These are phyloP conservation scores for Parus major DNA, from an alignment of 2,113 vertebrate species.

Conservation along the genomic window DNA sequence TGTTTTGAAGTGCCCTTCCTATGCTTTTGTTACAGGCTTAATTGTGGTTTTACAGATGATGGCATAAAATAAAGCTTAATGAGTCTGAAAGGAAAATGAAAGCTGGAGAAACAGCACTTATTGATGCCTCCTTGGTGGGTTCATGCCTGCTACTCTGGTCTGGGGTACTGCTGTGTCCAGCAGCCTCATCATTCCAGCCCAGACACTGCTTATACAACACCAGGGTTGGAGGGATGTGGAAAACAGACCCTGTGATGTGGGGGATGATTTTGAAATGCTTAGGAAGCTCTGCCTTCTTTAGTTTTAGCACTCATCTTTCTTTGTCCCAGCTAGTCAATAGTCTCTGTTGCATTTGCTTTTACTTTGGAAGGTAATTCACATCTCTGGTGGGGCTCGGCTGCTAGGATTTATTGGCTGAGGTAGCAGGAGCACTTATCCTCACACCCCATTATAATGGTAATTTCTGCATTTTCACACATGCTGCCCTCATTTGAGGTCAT, in stretches of 20 bases:
- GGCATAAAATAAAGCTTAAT: not conserved
- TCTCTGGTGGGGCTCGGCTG: fast-evolving
- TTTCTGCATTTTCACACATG: not conserved
- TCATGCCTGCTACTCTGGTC: not conserved
- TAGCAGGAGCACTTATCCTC: not conserved
- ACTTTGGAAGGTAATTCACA: not conserved
- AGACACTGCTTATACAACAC: not conserved
- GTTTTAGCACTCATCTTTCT: not conserved
- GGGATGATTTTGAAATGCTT: not conserved
- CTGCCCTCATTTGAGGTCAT: not conserved
- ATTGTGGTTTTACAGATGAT: not conserved
- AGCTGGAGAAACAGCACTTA: not conserved
- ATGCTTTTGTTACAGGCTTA: not conserved
- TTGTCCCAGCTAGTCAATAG: not conserved
- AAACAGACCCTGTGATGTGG: not conserved
- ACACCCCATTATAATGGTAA: not conserved
- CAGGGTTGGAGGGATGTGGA: no score
- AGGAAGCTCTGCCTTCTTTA: not conserved
- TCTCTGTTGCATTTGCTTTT: not conserved
- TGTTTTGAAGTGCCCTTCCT: not conserved
- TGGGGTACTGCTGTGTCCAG: not conserved
- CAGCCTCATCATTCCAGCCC: not conserved
- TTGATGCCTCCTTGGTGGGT: not conserved
- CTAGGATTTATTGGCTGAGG: not conserved
- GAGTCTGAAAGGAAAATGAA: not conserved